These are phyloP conservation scores for Gymnoscopelus microlampas DNA, from an alignment of 2,797 vertebrate species.

Conservation along the genomic window DNA sequence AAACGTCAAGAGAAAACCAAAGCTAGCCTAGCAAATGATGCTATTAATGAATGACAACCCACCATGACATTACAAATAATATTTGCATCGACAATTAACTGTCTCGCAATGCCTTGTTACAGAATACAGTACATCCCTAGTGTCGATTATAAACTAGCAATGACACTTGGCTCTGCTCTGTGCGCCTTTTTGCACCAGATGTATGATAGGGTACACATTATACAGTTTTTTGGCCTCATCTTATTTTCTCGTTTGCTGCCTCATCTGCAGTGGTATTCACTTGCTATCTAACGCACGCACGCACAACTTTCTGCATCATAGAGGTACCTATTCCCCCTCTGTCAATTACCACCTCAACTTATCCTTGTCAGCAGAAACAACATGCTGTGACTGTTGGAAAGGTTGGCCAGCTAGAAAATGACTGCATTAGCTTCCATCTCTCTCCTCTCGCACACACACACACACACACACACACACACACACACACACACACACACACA, in stretches of 20 bases:
- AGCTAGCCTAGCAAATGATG: too few relatives aligned
- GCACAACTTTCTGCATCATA: slow-evolving; percentile 38
- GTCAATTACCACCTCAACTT: slow-evolving; percentile 66
- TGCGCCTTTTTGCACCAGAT: too few relatives aligned
- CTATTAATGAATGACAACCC: too few relatives aligned
- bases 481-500: too few relatives aligned
- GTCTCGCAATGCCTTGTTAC: too few relatives aligned
- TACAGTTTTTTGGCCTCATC: slow-evolving; percentile 52
- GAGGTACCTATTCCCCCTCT: slow-evolving; percentile 45
- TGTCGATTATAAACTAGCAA: too few relatives aligned
- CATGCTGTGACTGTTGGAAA: slow-evolving; percentile 48
- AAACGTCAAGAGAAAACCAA: too few relatives aligned
- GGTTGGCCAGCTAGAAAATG: slow-evolving; percentile 46
- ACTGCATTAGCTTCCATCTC: slow-evolving; percentile 28
- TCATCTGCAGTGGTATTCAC: slow-evolving; percentile 38
- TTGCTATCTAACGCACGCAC: slow-evolving; percentile 25
- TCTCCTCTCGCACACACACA: background rate
- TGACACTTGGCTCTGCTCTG: too few relatives aligned
- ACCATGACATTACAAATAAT: too few relatives aligned
- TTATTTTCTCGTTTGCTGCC: slow-evolving; percentile 54
- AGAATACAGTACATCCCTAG: too few relatives aligned
- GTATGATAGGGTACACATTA: slow-evolving; percentile 18
- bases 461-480: too few relatives aligned
- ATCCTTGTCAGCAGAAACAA: slow-evolving; percentile 60
- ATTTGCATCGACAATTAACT: too few relatives aligned